phyloP scores from a whole-genome alignment of 2,113 vertebrate genomes.

The Lipotes vexillifer region DNA sequence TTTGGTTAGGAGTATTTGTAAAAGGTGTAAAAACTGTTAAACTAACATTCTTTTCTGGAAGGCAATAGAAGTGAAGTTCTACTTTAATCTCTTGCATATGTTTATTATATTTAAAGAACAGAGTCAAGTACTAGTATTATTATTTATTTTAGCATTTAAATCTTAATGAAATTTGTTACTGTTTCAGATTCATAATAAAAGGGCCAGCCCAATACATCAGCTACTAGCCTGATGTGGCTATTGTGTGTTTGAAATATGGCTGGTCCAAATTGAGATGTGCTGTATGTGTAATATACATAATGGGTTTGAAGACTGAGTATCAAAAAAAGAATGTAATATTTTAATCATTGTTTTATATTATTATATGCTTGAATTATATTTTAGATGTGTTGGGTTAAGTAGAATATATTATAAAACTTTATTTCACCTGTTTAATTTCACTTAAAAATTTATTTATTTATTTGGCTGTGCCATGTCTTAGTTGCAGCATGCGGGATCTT shows the following conservation, averaged over 20 bases:
- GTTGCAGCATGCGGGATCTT: no score
- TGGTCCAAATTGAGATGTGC: background rate
- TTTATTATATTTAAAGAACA: background rate
- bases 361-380: background rate
- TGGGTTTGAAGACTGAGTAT: background rate
- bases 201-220: background rate
- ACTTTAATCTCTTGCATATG: background rate
- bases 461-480: no score
- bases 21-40: background rate
- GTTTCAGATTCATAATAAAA: background rate
- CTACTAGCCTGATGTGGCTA: background rate
- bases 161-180: background rate
- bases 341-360: background rate
- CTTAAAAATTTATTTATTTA: background rate
- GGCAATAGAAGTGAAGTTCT: background rate
- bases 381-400: background rate
- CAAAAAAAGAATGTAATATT: background rate
- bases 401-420: background rate
- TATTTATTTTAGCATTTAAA: background rate
- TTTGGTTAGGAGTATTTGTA: background rate
- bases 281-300: background rate
- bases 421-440: background rate
- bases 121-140: background rate
- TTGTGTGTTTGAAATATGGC: background rate
- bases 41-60: background rate